Conservation (phyloP, 2,797 vertebrate genomes). For the Fratercula arctica region DNA sequence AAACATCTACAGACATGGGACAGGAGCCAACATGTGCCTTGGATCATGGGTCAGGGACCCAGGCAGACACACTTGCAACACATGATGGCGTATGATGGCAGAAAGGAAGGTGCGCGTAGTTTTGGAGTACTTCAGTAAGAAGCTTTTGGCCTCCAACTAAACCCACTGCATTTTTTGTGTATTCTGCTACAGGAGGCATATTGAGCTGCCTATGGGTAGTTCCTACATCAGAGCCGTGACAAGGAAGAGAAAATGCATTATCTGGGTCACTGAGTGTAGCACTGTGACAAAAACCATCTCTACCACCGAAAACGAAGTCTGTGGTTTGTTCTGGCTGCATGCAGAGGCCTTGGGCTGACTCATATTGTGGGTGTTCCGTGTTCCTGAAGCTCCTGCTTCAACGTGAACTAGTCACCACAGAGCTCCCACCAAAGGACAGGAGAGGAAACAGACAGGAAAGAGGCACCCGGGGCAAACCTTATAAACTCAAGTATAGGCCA, state of each 20-base stretch:
- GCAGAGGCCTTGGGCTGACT: background rate
- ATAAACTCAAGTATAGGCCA: background rate
- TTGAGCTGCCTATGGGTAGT: background rate
- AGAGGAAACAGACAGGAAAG: background rate
- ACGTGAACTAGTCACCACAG: accelerated
- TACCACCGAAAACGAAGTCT: background rate
- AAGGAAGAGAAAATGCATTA: background rate
- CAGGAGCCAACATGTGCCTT: background rate
- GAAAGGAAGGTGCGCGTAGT: accelerated
- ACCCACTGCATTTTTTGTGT: background rate
- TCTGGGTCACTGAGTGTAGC: background rate
- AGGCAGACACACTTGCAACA: background rate
- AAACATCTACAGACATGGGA: accelerated
- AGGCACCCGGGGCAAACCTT: accelerated
- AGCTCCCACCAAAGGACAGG: background rate
- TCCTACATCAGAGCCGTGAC: background rate
- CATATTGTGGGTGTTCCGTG: background rate
- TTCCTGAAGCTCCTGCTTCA: background rate
- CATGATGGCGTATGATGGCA: background rate
- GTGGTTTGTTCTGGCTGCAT: background rate
- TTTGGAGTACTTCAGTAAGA: background rate
- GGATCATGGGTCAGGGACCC: background rate
- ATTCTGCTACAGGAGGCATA: background rate
- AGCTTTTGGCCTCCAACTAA: background rate
- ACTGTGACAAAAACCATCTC: background rate